These are phyloP conservation scores for Deroplatys truncata DNA, from an alignment of 2,888 invertebrate species.

Conservation along the genomic window DNA sequence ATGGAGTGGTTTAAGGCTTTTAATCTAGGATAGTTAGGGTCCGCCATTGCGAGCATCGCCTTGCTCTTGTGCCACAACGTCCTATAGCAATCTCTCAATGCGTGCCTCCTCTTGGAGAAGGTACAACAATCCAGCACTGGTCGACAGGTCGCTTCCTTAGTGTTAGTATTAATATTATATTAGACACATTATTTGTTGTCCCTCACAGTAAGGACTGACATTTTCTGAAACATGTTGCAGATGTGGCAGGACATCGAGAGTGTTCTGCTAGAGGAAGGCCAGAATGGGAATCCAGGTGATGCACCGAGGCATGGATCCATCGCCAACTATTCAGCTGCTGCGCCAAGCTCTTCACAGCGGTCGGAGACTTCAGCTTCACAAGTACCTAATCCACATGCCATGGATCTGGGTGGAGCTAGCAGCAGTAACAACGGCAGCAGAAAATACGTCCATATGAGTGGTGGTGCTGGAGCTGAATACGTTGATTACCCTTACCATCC, in stretches of 20 bases:
- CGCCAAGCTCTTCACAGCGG: slow-evolving; percentile 28
- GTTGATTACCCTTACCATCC: slow-evolving; percentile 25
- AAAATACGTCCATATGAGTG: background rate
- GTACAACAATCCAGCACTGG: too few species aligned
- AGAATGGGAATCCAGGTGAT: slow-evolving; percentile 18
- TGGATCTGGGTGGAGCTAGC: slow-evolving; percentile 5
- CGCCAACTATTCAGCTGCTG: slow-evolving; percentile 29
- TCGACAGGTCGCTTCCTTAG: too few species aligned
- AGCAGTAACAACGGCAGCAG: background rate
- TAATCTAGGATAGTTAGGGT: too few species aligned
- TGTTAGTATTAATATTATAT: too few species aligned
- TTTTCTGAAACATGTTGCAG: slow-evolving; percentile 35
- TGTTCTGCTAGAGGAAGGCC: slow-evolving; percentile 42
- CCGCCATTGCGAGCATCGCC: too few species aligned
- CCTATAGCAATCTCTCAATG: too few species aligned
- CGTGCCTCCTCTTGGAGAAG: too few species aligned
- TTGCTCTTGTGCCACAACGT: too few species aligned
- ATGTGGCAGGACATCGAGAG: slow-evolving; percentile 50
- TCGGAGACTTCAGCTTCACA: slow-evolving; percentile 15
- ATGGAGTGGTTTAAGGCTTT: too few species aligned
- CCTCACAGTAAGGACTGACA: background rate
- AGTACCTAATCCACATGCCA: background rate
- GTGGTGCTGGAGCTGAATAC: slow-evolving; percentile 10
- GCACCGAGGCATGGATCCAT: slow-evolving; percentile 33
- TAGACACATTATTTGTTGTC: background rate